These are phyloP conservation scores for Xanthia togata DNA, from an alignment of 2,888 invertebrate genomes.

Conservation along the genomic window DNA sequence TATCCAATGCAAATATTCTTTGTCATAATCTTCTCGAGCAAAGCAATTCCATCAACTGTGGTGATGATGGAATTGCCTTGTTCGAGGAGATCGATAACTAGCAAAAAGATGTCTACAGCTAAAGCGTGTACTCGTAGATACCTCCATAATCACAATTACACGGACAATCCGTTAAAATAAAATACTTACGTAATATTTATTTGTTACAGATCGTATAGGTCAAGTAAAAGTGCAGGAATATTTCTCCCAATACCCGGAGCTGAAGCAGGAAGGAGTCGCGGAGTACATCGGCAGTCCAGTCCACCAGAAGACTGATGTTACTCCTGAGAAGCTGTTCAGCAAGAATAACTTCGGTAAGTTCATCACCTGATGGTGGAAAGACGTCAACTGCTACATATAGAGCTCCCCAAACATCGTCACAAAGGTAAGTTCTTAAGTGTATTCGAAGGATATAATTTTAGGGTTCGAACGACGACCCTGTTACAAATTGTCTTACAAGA, in stretches of 20 bases:
- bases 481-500: too few relatives aligned
- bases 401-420: neutral
- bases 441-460: neutral
- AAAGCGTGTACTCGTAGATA: too few relatives aligned
- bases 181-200: neutral
- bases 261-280: conserved; percentile 67
- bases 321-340: conserved; percentile 75
- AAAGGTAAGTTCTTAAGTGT: neutral
- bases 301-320: conserved; percentile 64
- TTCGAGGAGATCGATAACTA: too few relatives aligned
- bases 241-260: conserved; percentile 67
- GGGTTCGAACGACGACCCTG: too few relatives aligned
- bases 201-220: conserved; percentile 54
- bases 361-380: neutral
- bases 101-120: too few relatives aligned
- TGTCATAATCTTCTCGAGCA: too few relatives aligned
- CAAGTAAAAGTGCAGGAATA: conserved; percentile 44
- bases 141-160: too few relatives aligned
- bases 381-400: neutral
- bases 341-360: conserved; percentile 69
- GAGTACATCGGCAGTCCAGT: conserved; percentile 71
- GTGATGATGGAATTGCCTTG: too few relatives aligned
- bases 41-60: too few relatives aligned
- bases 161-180: too few relatives aligned
- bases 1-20: too few relatives aligned